phyloP scores from a whole-genome alignment of 2,888 invertebrate species.

The Panzeria rudis region DNA sequence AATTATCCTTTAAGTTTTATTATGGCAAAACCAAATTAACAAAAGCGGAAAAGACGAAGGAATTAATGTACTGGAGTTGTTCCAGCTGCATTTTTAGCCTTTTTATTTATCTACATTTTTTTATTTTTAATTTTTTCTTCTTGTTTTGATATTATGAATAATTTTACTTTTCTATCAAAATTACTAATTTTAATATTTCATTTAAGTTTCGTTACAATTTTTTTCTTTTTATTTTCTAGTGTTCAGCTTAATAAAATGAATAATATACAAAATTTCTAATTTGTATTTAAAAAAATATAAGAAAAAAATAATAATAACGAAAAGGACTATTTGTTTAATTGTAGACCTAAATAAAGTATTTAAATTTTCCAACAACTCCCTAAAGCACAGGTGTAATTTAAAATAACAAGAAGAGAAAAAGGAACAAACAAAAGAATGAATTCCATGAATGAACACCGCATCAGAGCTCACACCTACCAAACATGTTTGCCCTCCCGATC shows the following conservation, averaged over 20 bases:
- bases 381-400: constrained; percentile 45
- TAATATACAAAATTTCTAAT: not conserved
- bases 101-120: not conserved
- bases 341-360: constrained; percentile 15
- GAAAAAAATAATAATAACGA: not conserved
- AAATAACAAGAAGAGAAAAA: constrained; percentile 1
- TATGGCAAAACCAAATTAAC: too few relatives aligned
- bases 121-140: not conserved
- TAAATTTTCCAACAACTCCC: constrained; percentile 31
- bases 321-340: constrained; percentile 2
- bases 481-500: not conserved
- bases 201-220: not conserved
- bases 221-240: not conserved
- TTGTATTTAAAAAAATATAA: not conserved
- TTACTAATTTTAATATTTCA: not conserved
- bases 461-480: not conserved
- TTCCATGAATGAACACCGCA: constrained; percentile 17
- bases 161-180: not conserved
- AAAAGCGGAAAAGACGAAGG: too few relatives aligned
- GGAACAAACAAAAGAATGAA: constrained; percentile 4
- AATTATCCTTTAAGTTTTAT: too few relatives aligned
- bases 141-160: not conserved
- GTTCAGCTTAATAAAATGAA: not conserved
- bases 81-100: too few relatives aligned
- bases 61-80: too few relatives aligned